Evolutionary conservation across 2,888 invertebrate genomes (phyloP).

Genomic region (Liposcelis brunnea): DNA sequence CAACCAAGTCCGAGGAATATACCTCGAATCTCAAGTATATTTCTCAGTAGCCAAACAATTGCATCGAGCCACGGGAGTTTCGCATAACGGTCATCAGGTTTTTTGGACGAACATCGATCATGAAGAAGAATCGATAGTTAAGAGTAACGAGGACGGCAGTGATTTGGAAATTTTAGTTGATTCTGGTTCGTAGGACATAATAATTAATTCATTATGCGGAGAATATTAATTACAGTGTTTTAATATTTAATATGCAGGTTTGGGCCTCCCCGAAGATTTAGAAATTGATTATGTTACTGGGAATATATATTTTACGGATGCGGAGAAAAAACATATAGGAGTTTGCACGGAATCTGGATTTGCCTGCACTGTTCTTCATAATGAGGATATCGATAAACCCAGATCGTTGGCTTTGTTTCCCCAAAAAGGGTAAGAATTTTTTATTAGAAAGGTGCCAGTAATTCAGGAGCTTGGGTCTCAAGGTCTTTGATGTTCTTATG

Average conservation of each 20-base stretch:
- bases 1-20: slow-evolving; percentile 43
- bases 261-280: slow-evolving; percentile 55
- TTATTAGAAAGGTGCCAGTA: not conserved
- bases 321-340: slow-evolving; percentile 47
- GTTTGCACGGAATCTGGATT: slow-evolving; percentile 53
- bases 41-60: slow-evolving; percentile 31
- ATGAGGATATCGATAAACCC: slow-evolving; percentile 42
- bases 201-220: not conserved
- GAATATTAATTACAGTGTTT: slow-evolving; percentile 28
- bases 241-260: slow-evolving; percentile 36
- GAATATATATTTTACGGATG: slow-evolving; percentile 70
- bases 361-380: slow-evolving; percentile 44
- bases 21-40: slow-evolving; percentile 36
- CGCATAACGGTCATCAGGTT: slow-evolving; percentile 47
- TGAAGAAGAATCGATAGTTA: slow-evolving; percentile 53
- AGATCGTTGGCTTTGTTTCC: slow-evolving; percentile 54
- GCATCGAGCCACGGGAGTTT: slow-evolving; percentile 45
- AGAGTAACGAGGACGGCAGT: slow-evolving; percentile 41
- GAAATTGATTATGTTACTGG: slow-evolving; percentile 61
- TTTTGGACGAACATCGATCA: slow-evolving; percentile 63
- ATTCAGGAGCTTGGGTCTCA: no score
- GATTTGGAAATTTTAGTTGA: slow-evolving; percentile 34
- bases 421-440: slow-evolving; percentile 35
- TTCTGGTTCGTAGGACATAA: slow-evolving; percentile 22
- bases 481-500: slow-evolving; percentile 11